Base-by-base conservation (phyloP, 2,797 vertebrate genomes). In the Onychomys leucogaster region DNA sequence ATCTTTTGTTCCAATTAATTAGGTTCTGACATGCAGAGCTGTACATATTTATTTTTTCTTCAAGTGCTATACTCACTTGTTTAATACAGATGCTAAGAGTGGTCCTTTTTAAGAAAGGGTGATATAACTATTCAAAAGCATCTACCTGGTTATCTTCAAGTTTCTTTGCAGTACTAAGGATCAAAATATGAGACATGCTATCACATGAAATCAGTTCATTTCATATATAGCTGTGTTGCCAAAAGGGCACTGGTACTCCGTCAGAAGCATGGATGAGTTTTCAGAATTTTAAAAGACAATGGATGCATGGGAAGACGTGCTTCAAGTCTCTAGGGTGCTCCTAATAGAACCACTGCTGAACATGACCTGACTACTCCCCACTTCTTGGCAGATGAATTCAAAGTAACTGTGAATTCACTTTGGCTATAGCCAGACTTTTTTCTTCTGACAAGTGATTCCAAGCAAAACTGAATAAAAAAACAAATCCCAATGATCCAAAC, bases 311-410 rank as follows among this genome's bases (percentile, higher is more conserved):
- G 52, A 49, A 93, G 81, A 94, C 76, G 65, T 71, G 27, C 73
- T 71, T 61, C 21, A 43, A 82, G 94, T 69, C 37, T 82, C 46
- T 73, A 71, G 81, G 75, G 21, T 43, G 17, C 16, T 85, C 34
- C 49, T 29, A 59, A 23, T 0, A 88, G 41, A 14, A 71, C 21
- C 86, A 82, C 49, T 75, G 23, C 23, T 63, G 8, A 86, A 83
- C 55, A 81, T 43, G 23, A 94, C 8, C 43, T 69, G 43, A 57
- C 46, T 46, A 81, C 32, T 46, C 37, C 87, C 23, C 19, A 55
- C 43, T 96, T 91, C 73, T 89, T 91, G n/a, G 49, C n/a, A 96
- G 43, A 69, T 71, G 7, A 90, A 81, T 76, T 95, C 87, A n/a
- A 97, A 89, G 76, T 90, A 88, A 89, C 12, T 55, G 19, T 34